These are phyloP conservation scores for Diorhabda elongata DNA, from an alignment of 1,140 invertebrate genomes.

Conservation along the genomic window DNA sequence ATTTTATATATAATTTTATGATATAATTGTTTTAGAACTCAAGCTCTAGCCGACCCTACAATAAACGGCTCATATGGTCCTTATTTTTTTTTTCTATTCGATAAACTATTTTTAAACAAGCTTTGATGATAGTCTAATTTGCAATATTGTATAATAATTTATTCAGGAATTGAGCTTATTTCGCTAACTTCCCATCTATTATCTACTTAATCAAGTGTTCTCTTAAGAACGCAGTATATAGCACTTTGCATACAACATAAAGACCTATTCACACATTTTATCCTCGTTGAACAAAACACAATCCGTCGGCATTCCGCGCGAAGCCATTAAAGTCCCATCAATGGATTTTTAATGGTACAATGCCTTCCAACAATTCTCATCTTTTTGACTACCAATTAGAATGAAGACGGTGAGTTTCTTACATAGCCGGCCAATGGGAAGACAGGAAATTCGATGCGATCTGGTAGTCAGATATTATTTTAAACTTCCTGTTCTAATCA, in stretches of 20 bases:
- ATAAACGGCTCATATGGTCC: too few relatives aligned
- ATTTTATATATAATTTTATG: too few relatives aligned
- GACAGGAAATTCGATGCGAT: background rate
- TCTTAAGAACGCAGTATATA: background rate
- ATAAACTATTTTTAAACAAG: too few relatives aligned
- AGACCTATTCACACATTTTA: background rate
- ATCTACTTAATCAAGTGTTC: too few relatives aligned
- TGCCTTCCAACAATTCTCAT: constrained; percentile 1
- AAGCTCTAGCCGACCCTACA: too few relatives aligned
- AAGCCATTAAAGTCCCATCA: constrained; percentile 1
- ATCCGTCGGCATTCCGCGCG: background rate
- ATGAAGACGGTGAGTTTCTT: background rate
- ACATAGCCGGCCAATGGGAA: background rate
- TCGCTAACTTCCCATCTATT: too few relatives aligned
- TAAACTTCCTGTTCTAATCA: background rate
- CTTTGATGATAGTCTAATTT: too few relatives aligned
- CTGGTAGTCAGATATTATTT: background rate
- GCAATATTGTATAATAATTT: too few relatives aligned
- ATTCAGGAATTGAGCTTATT: too few relatives aligned
- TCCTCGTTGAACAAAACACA: background rate
- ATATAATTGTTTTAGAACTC: too few relatives aligned
- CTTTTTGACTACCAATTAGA: background rate
- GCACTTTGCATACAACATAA: background rate
- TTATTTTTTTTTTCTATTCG: too few relatives aligned
- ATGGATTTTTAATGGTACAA: constrained; percentile 2